Conservation (phyloP, 2,113 vertebrate species). For the Electrona antarctica region DNA sequence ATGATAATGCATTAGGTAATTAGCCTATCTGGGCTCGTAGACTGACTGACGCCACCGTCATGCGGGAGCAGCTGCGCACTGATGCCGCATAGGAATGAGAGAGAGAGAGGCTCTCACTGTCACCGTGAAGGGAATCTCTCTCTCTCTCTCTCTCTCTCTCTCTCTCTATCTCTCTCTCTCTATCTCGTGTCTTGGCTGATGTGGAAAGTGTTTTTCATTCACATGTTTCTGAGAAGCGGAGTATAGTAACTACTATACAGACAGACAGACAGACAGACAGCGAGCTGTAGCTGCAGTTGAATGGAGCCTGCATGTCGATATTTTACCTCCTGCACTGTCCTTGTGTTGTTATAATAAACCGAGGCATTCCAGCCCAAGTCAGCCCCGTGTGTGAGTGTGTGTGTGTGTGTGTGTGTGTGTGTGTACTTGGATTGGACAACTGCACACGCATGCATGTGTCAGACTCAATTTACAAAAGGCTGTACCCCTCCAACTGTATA, state of each 20-base stretch:
- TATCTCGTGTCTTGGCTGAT: background rate
- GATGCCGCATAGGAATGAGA: constrained; percentile 58
- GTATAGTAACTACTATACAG: background rate
- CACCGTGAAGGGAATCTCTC: constrained; percentile 60
- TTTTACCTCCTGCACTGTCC: no score
- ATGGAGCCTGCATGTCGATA: no score
- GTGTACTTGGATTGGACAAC: no score
- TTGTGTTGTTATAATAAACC: no score
- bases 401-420: no score
- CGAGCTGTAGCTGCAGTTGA: background rate
- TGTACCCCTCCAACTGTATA: no score
- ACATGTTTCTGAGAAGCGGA: background rate
- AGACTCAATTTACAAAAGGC: no score
- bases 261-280: background rate
- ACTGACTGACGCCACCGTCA: constrained; percentile 79
- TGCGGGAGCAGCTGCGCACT: constrained; percentile 58
- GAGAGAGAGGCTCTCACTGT: constrained; percentile 44
- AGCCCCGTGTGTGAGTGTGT: no score
- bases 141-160: background rate
- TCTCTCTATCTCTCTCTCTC: background rate
- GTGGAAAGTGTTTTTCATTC: no score
- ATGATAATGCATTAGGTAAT: constrained; percentile 79
- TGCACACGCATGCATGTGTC: no score
- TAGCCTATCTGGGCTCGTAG: constrained; percentile 80
- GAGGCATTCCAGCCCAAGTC: no score